Evolutionary conservation across 2,888 invertebrate species (phyloP), one percentile per base, ranked within the genome.

Genomic region (Lycophotia porphyrea): DNA sequence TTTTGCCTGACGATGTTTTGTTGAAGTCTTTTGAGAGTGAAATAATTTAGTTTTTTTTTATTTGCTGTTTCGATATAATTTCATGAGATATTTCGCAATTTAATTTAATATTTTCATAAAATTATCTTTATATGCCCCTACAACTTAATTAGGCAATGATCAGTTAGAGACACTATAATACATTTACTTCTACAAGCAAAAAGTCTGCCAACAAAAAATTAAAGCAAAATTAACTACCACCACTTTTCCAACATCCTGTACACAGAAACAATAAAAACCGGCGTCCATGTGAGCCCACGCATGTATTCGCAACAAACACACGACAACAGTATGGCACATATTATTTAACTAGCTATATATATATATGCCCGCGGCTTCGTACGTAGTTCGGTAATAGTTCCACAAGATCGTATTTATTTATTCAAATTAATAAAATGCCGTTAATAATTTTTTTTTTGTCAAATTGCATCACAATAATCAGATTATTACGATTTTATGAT

Each of bases 271-370:
- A 80, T 84, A 86, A 84, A 87, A 82, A 60, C 75, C 39, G 36
- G 24, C 67, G 67, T 27, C 44, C 68, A 60, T 27, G 58, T 47
- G 60, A 84, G 76, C 87, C 87, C 82, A 87, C 87, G 79, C 81
- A 64, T 13, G 73, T 68, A 78, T 86, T 84, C 55, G 87, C 87
- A 73, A 84, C 78, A 74, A 77, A 76, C 76, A 74, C 76, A 52
- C 47, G n/a, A 55, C 60, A 60, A 72, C 73, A 55, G 55, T 52
- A 70, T 5, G 31, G 21, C 63, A 49, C 71, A 63, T 66, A 67
- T 74, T 78, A 74, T 75, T 78, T 78, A 79, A 81, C 72, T 74
- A 34, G 34, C 60, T 9, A n/a, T n/a, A n/a, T n/a, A n/a, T n/a
- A n/a, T n/a, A n/a, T 11, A 34, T 5, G 11, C 60, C 34, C 9